These are phyloP conservation scores for Smittia sp. DNA, from an alignment of 2,888 invertebrate species.

Conservation along the genomic window DNA sequence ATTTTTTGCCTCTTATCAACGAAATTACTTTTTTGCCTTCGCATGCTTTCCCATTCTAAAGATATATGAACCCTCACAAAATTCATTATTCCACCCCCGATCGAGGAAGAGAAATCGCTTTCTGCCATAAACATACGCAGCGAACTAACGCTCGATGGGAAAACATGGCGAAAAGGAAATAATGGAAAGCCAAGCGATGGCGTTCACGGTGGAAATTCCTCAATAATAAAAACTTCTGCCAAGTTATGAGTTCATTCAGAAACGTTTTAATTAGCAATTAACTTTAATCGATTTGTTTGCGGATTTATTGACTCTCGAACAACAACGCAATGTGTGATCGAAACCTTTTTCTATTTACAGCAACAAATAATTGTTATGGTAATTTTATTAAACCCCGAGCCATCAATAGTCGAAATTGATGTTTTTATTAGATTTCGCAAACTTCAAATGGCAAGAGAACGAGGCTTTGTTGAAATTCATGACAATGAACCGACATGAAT, in stretches of 20 bases:
- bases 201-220: neutral
- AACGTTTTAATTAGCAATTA: conserved; percentile 4
- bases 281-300: neutral
- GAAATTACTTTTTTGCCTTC: no score
- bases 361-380: conserved; percentile 17
- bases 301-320: conserved; percentile 6
- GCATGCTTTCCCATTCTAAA: no score
- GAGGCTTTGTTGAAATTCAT: neutral
- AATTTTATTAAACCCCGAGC: neutral
- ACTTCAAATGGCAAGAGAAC: neutral
- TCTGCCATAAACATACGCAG: conserved; percentile 12
- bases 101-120: neutral
- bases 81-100: neutral
- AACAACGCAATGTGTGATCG: neutral
- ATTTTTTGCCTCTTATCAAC: no score
- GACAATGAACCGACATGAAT: conserved; percentile 2
- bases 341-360: neutral
- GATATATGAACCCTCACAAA: neutral
- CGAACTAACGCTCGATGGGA: neutral
- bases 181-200: conserved; percentile 5
- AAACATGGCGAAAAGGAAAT: conserved; percentile 1
- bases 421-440: neutral
- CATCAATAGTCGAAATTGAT: conserved; percentile 16
- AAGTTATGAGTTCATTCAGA: neutral
- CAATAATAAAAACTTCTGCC: neutral